Evolutionary conservation across 1,140 invertebrate genomes (phyloP), one percentile per base, ranked within the genome.

Genomic region (Fragariocoptes setiger): DNA sequence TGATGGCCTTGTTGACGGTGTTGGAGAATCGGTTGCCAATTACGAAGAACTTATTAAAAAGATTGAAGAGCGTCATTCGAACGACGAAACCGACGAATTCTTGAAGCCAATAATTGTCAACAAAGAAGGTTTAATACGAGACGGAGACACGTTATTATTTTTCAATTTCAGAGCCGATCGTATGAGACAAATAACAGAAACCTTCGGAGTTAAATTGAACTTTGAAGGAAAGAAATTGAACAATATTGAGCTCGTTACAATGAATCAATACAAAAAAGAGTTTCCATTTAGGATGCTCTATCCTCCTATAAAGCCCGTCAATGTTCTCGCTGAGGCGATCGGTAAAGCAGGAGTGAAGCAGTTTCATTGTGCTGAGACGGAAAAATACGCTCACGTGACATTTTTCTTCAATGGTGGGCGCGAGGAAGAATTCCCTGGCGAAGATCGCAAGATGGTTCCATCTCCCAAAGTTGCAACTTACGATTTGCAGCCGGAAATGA

Each of bases 321-420:
- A 63, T 49, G 61, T 63, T 12, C 48, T 62, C 16, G 55, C 61
- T 2, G 59, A 62, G 47, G 61, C 56, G 51, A 47, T 63, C 17
- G 43, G 52, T 21, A 46, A 39, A 13, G 51, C 60, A 42, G 44
- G 44, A 15, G 43, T 56, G 12, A 25, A 53, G 4, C 59, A 62
- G 47, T 62, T 55, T 44, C 59, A 62, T 45, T 62, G 60, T 44
- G 59, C 61, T 19, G 60, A 62, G 48, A 63, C 60, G 5, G 62
- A 62, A 43, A 64, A 62, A 39, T 62, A 64, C 46, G 58, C 60
- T 16, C 60, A 62, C 45, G 60, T 62, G 4, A 62, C 60, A 2
- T 62, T 62, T 47, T 62, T 62, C 47, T 64, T 62, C 50, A 64
- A 63, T 44, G 60, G 60, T 18, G 60, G 60, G 17, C 48, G 53